Evolutionary conservation across 64 coral and sea anemone genomes (phyloP), one percentile per base, ranked within the genome.

Genomic region (Porites lutea): DNA sequence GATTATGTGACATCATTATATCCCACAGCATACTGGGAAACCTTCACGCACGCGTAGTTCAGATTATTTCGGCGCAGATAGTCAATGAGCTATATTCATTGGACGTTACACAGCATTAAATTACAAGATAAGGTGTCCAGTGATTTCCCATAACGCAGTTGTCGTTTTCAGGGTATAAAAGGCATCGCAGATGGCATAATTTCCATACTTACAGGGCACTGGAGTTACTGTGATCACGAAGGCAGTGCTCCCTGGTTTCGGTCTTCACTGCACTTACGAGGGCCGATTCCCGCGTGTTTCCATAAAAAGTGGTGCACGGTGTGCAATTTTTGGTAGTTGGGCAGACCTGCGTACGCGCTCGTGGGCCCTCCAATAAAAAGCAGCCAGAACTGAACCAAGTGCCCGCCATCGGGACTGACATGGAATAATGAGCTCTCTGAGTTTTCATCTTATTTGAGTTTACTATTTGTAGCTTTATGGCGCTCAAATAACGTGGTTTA

Each of bases 291-390:
- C 83, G 95, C 95, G 95, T 93, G 95, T 93, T 96, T 73, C 95
- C 91, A 72, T 93, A 52, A 72, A 47, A 13, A 23, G 74, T 87
- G 95, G 95, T 93, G 90, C 95, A 90, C 91, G 95, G 95, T 96
- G 95, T 96, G 53, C 72, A 96, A 96, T 96, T 96, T 93, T 96
- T 96, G 95, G 47, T 90, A 93, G 95, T 90, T 21, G 95, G 95
- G 95, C 77, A 73, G 87, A 93, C 95, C 66, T 90, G 95, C 95
- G 95, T 93, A 53, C 91, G 87, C 95, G 95, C 95, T 96, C 55
- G 95, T 86, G 66, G 89, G 91, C 91, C 95, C 94, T 59, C 58
- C 54, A 57, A 57, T 4, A 6, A 12, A 57, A 4, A 57, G 12
- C 54, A 57, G 5, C 54, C 7, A 57, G 54, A 57, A 12, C 27